A percentile compares a stretch with the other conserved stretches of the same genome.
These are phyloP conservation scores for Pagetopsis macropterus DNA, from an alignment of 2,797 vertebrate genomes.

Conservation along the genomic window DNA sequence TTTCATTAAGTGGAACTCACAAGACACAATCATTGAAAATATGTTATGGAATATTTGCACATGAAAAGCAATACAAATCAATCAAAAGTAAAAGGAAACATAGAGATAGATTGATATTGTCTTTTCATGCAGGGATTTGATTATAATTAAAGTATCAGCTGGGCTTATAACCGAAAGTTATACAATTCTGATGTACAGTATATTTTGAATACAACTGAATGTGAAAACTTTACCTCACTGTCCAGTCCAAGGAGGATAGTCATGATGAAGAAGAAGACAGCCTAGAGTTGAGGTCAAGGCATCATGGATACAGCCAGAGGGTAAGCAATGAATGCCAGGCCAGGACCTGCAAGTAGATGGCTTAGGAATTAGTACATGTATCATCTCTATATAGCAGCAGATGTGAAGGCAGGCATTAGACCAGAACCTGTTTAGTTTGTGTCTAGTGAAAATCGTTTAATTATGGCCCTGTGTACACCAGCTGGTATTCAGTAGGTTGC, in stretches of 20 bases:
- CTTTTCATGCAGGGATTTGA: not conserved
- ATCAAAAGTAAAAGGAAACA: not conserved
- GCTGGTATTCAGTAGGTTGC: too few relatives aligned
- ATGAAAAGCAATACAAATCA: not conserved
- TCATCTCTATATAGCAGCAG: not conserved
- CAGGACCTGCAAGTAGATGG: not conserved
- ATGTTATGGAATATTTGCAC: not conserved
- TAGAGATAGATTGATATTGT: too few relatives aligned
- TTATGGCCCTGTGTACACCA: too few relatives aligned
- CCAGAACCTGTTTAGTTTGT: too few relatives aligned
- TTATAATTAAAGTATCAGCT: not conserved
- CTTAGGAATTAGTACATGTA: not conserved
- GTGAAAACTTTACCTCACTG: not conserved
- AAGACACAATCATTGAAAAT: not conserved
- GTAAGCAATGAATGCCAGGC: conserved; percentile 1
- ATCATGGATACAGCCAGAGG: not conserved
- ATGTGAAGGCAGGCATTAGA: too few relatives aligned
- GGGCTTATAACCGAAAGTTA: not conserved
- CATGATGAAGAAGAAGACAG: not conserved
- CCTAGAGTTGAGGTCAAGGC: conserved; percentile 5
- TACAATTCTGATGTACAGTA: not conserved
- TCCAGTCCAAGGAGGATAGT: not conserved
- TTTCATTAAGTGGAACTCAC: not conserved
- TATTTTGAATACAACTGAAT: not conserved
- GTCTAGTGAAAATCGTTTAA: too few relatives aligned